A percentile compares a stretch with the other conserved stretches of the same genome.
Evolutionary conservation across 2,113 vertebrate genomes (phyloP).

Genomic region (Melanostigma gelatinosum): DNA sequence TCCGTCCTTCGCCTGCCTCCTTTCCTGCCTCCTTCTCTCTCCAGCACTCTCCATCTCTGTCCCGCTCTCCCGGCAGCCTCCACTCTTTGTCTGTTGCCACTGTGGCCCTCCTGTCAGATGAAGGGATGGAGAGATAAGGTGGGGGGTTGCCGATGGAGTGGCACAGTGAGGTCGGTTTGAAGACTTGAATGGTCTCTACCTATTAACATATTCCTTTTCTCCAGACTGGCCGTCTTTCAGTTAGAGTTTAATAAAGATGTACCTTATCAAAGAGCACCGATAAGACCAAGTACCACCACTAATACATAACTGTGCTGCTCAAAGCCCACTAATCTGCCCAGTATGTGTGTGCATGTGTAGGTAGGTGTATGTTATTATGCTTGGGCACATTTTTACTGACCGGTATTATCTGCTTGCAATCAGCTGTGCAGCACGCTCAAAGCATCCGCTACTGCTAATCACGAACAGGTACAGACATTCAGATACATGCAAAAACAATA

Average conservation of each 20-base stretch:
- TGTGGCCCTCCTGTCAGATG: conserved; percentile 67
- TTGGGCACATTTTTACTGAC: conserved; percentile 86
- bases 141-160: conserved; percentile 67
- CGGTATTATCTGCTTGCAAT: conserved; percentile 86
- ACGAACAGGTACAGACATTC: conserved; percentile 51
- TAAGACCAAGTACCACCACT: conserved; percentile 93
- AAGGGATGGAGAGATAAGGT: conserved; percentile 66
- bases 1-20: conserved; percentile 66
- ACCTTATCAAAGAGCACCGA: conserved; percentile 93
- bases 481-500: conserved; percentile 36
- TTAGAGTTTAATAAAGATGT: conserved; percentile 98
- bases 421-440: conserved; percentile 89
- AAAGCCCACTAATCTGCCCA: conserved; percentile 88
- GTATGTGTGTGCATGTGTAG: conserved; percentile 40
- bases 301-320: conserved; percentile 92
- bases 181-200: conserved; percentile 80
- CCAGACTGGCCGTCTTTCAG: conserved; percentile 89
- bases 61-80: conserved; percentile 63
- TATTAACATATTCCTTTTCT: conserved; percentile 92
- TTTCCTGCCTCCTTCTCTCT: conserved; percentile 59
- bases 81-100: conserved; percentile 72
- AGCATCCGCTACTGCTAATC: conserved; percentile 74
- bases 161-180: conserved; percentile 71
- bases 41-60: conserved; percentile 55
- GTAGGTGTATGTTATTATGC: conserved; percentile 29